Evolutionary conservation across 2,888 invertebrate genomes (phyloP), one percentile per base, ranked within the genome.

Genomic region (Mimumesa dahlbomi): DNA sequence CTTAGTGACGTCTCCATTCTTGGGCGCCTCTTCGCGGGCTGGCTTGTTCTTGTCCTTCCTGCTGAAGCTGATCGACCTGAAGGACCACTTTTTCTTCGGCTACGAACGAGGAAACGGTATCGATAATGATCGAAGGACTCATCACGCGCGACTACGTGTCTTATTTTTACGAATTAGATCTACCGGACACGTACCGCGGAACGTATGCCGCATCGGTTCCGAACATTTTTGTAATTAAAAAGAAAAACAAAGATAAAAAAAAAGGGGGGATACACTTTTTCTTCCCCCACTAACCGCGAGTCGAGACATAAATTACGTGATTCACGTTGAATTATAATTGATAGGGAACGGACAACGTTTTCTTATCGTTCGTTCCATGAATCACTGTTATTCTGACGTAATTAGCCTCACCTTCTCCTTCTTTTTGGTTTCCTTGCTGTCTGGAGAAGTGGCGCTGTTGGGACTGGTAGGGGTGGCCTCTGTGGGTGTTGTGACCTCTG

Each of bases 11-110:
- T 92, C 92, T 56, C 91, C 92, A 80, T 91, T 92, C 89, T 91
- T 94, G 90, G 91, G 90, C 19, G 89, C 85, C 25, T 91, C 91
- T 77, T 93, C 90, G 90, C 95, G 95, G 84, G 92, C 92, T 81
- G 95, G 95, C 90, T 96, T 96, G 82, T 93, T 94, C 91, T 96
- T 96, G 89, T 96, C 96, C 90, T 95, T 96, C 90, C 94, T 94
- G 87, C 95, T 94, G 90, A 96, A 96, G 87, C 95, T 95, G 91
- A 96, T 94, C 87, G 94, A 95, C 87, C 96, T 93, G 90, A 96
- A 94, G 84, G 95, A 96, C 95, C 95, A 96, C 92, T 96, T 96
- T 93, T 95, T 96, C 93, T 95, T 96, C 82, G 94, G 92, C 92
- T 93, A 91, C 75, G 86, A 86, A 67, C 50, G 70, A 59, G 66